phyloP scores from a whole-genome alignment of 1,140 invertebrate species.

The Panagrolaimus sp. region DNA sequence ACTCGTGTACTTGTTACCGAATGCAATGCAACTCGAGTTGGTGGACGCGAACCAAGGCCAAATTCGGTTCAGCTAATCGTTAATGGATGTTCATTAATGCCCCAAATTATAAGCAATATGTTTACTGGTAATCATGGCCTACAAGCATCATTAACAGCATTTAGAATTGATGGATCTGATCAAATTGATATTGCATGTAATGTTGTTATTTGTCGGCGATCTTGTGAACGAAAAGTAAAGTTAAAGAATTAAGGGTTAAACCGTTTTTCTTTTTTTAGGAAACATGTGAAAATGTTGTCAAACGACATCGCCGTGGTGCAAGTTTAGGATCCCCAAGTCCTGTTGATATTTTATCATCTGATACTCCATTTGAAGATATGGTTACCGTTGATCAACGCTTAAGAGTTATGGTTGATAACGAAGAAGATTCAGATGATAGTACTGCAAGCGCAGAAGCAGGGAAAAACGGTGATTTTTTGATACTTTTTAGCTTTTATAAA shows the following conservation, averaged over 20 bases:
- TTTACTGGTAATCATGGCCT: conserved; percentile 23
- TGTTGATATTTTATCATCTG: background rate
- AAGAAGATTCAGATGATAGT: background rate
- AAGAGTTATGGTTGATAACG: conserved; percentile 31
- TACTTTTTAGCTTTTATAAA: too few relatives aligned
- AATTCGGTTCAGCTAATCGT: conserved; percentile 38
- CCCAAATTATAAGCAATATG: conserved; percentile 50
- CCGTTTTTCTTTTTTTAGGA: conserved; percentile 9
- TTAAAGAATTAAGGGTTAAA: background rate
- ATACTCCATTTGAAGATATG: conserved; percentile 17
- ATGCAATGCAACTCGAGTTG: conserved; percentile 48
- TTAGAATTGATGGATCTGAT: conserved; percentile 46
- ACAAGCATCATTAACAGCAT: conserved; percentile 44
- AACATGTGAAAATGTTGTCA: background rate
- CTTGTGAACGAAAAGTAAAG: conserved; percentile 18
- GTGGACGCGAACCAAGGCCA: conserved; percentile 31
- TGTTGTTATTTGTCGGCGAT: conserved; percentile 34
- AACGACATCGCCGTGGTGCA: background rate
- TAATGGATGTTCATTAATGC: conserved; percentile 48
- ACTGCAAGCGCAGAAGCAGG: background rate
- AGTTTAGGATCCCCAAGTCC: too few relatives aligned
- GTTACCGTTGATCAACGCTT: conserved; percentile 38
- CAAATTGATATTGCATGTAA: conserved; percentile 49
- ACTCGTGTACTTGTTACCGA: conserved; percentile 35
- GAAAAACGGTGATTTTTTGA: background rate